Conservation (phyloP, 1,140 invertebrate species). For the Dryas iulia region DNA sequence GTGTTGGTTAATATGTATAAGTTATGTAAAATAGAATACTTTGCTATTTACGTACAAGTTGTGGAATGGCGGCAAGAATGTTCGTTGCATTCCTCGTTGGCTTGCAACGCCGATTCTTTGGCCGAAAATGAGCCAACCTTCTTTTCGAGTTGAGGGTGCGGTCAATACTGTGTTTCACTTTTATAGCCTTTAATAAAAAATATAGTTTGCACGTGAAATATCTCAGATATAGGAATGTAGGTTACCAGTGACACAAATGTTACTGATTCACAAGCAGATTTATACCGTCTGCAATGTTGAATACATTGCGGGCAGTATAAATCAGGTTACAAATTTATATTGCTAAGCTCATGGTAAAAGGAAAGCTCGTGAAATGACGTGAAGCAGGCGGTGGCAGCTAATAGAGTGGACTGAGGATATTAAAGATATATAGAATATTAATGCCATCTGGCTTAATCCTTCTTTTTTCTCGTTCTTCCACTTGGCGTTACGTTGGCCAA, state of each 20-base stretch:
- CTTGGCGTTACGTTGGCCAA: too few relatives aligned
- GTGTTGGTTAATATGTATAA: neutral
- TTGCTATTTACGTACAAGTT: neutral
- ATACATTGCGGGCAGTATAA: too few relatives aligned
- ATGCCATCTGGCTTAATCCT: too few relatives aligned
- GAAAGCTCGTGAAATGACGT: too few relatives aligned
- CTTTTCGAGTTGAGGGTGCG: neutral
- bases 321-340: too few relatives aligned
- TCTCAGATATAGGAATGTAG: neutral
- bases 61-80: neutral
- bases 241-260: neutral
- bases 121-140: neutral
- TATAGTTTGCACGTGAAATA: neutral
- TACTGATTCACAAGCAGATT: neutral
- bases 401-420: too few relatives aligned
- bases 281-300: neutral
- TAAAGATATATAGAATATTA: too few relatives aligned
- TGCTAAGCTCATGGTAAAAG: too few relatives aligned
- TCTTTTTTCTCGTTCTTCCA: too few relatives aligned
- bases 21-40: neutral
- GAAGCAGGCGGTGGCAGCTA: too few relatives aligned
- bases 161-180: neutral
- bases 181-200: neutral
- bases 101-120: neutral
- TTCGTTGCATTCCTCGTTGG: neutral